Conservation (phyloP, 2,888 invertebrate genomes). For the Scelioninae gen. 1 region DNA sequence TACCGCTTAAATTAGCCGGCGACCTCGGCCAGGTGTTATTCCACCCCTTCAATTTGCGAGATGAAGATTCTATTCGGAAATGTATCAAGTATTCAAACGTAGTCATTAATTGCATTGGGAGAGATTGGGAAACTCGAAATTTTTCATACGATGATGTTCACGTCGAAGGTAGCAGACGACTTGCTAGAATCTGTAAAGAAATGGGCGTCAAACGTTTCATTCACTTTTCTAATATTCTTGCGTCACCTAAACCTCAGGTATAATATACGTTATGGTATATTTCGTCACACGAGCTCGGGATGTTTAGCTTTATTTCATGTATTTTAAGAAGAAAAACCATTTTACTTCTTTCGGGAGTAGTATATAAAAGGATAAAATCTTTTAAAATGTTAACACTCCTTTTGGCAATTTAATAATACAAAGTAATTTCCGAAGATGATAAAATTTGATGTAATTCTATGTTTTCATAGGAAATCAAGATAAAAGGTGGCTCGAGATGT, state of each 20-base stretch:
- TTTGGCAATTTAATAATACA: too few relatives aligned
- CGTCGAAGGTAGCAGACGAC: conserved; percentile 91
- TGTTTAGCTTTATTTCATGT: too few relatives aligned
- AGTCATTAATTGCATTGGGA: conserved; percentile 96
- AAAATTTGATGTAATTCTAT: too few relatives aligned
- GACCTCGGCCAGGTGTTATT: conserved; percentile 98
- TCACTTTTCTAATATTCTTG: conserved; percentile 96
- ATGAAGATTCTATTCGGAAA: conserved; percentile 93
- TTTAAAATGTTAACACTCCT: too few relatives aligned
- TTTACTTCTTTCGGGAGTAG: too few relatives aligned
- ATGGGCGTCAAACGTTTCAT: conserved; percentile 95
- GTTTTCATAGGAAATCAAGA: conserved; percentile 85
- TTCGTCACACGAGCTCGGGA: neutral
- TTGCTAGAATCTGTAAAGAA: conserved; percentile 91
- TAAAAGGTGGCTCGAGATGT: conserved; percentile 91
- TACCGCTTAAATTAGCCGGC: conserved; percentile 92
- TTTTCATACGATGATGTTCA: conserved; percentile 94
- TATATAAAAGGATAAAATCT: too few relatives aligned
- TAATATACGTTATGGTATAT: neutral
- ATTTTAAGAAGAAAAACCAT: too few relatives aligned
- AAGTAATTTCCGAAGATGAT: too few relatives aligned
- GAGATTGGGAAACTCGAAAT: conserved; percentile 96
- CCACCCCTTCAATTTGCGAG: conserved; percentile 92
- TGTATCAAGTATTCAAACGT: conserved; percentile 97
- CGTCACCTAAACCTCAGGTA: conserved; percentile 88